Conservation (phyloP, 1,140 invertebrate species). For the Mycetomoellerius zeteki region DNA sequence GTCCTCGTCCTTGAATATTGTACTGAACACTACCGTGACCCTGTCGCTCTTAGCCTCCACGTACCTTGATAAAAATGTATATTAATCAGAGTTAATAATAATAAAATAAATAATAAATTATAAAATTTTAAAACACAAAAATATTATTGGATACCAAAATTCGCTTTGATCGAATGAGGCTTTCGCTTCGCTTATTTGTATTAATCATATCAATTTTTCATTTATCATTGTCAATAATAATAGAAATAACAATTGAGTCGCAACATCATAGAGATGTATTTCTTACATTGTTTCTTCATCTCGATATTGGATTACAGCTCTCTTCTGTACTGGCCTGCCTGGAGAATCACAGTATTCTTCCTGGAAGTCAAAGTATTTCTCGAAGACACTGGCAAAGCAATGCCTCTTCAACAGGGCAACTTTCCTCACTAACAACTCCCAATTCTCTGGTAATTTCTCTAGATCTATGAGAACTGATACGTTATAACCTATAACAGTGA, state of each 20-base stretch:
- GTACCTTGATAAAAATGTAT: conserved; percentile 92
- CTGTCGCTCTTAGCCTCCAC: conserved; percentile 99
- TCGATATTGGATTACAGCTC: conserved; percentile 99
- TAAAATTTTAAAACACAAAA: no score
- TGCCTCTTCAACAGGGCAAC: conserved; percentile 98
- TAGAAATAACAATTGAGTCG: background rate
- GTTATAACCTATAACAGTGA: conserved; percentile 93
- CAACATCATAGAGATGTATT: background rate
- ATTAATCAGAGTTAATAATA: conserved; percentile 14
- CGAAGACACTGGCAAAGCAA: conserved; percentile 99
- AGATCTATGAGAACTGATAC: conserved; percentile 97
- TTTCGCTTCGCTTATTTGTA: no score
- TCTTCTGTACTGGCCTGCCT: conserved; percentile 95
- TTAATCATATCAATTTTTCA: no score
- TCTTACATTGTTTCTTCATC: conserved; percentile 99
- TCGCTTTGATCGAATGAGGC: no score
- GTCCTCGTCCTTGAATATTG: conserved; percentile 99
- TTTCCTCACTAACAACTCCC: conserved; percentile 96
- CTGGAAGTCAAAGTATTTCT: conserved; percentile 99
- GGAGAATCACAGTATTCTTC: conserved; percentile 99
- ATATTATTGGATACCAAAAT: no score
- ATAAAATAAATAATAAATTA: background rate
- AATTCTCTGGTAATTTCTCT: conserved; percentile 96
- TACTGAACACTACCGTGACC: conserved; percentile 99
- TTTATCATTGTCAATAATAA: background rate